Conservation (phyloP, 2,113 vertebrate genomes). For the Actinemys pallida region DNA sequence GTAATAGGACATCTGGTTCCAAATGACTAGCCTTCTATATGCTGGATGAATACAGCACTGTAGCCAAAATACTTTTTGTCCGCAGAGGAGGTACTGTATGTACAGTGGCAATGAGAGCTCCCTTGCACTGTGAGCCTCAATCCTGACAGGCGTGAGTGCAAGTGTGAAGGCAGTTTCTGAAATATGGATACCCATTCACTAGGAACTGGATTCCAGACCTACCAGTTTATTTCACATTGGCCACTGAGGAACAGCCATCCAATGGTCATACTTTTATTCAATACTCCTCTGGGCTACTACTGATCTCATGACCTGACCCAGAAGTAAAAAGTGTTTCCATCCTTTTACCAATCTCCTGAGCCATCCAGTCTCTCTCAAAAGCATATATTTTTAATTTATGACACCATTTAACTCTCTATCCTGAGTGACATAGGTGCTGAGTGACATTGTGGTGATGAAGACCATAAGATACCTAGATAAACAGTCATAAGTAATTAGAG, state of each 20-base stretch:
- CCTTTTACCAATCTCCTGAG: neutral
- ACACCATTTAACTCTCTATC: neutral
- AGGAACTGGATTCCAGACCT: neutral
- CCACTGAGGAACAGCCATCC: neutral
- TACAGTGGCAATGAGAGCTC: neutral
- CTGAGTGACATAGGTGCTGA: too few relatives aligned
- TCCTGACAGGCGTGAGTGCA: neutral
- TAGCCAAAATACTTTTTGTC: neutral
- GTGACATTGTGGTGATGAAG: neutral
- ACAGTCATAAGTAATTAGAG: neutral
- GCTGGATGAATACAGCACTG: neutral
- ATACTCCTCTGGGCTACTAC: neutral
- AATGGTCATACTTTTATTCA: neutral
- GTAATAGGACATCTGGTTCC: too few relatives aligned
- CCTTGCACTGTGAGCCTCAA: neutral
- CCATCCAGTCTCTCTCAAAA: neutral
- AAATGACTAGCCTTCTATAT: neutral
- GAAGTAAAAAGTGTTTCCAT: neutral
- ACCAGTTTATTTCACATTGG: neutral
- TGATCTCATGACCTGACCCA: neutral
- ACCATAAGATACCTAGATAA: rapidly evolving
- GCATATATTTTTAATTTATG: neutral
- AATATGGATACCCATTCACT: neutral
- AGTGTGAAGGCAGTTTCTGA: neutral
- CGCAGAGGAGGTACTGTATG: neutral